phyloP scores from a whole-genome alignment of 2,113 vertebrate genomes.

The Oreochromis niloticus region DNA sequence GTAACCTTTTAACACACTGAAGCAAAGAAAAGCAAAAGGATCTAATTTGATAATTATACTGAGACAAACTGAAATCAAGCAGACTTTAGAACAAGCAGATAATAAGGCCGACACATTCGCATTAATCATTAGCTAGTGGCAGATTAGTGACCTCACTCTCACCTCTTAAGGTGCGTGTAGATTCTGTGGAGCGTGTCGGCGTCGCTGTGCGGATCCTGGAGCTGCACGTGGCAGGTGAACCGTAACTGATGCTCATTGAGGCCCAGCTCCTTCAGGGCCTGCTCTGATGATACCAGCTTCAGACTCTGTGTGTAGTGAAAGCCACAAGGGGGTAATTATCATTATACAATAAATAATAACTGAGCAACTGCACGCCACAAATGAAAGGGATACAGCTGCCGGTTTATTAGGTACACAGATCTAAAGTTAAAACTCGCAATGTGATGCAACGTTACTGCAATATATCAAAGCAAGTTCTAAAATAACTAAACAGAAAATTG shows the following conservation, averaged over 20 bases:
- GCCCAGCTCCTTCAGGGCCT: slow-evolving; percentile 93
- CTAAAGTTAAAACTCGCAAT: neutral
- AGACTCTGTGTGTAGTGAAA: slow-evolving; percentile 75
- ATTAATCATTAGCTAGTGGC: neutral
- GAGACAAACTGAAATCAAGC: neutral
- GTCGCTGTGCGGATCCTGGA: slow-evolving; percentile 88
- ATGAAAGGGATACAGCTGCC: neutral
- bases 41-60: neutral
- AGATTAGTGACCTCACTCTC: neutral
- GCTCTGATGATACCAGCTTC: slow-evolving; percentile 88
- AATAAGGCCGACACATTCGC: neutral
- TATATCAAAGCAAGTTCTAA: neutral
- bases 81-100: neutral
- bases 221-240: slow-evolving; percentile 92
- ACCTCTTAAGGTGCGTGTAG: slow-evolving; percentile 91
- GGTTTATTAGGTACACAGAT: neutral
- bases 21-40: neutral
- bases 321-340: neutral
- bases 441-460: neutral
- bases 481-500: neutral
- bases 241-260: slow-evolving; percentile 90
- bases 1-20: slow-evolving; percentile 85
- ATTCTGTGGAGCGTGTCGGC: slow-evolving; percentile 80
- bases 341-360: neutral
- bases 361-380: neutral